Evolutionary conservation across 2,888 invertebrate genomes (phyloP), one percentile per base, ranked within the genome.

Genomic region (Polyommatus iphigenia): DNA sequence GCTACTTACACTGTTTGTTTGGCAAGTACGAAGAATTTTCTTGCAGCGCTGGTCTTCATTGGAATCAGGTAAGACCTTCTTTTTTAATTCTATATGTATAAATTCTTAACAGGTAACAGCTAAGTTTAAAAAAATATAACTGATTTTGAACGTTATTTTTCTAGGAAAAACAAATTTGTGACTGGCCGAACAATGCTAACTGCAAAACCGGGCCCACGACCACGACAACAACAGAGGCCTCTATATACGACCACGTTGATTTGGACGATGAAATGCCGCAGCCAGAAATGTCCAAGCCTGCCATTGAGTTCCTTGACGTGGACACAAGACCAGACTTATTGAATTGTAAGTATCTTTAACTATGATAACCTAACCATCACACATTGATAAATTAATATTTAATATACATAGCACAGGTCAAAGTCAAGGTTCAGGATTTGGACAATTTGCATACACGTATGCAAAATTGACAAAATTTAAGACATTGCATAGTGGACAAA

Each of bases 1-100:
- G 96, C 78, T 98, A 97, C 85, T 93, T 96, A 80, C 96, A 96
- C 80, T 98, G 98, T 83, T 91, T 97, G 24, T 97, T 97, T 95
- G 97, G 97, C 54, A 96, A 96, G 84, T 96, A 96, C 79, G 96
- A 97, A 86, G 95, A 95, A 24, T 96, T 96, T 83, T 91, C 95
- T 18, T 98, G 98, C 87, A 95, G 96, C 67, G 94, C 95, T 10
- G 97, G 97, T 18, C 90, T 97, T 54, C 96, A 97, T 82, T 97
- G 97, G 96, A 97, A 96, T 87, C 94, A 95, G 85, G 96, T 96
- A 90, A 71, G 29, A 18, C 41, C 10, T 62, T 20, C 10, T 24
- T 62, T 13, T 24, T 24, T 8, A 6, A 24, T 54, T 54, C 54
- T 13, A 50, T 50, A n/a, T n/a, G n/a, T n/a, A 50, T 54, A 18